Base-by-base conservation (phyloP, 2,113 vertebrate species). In the Sprattus sprattus region DNA sequence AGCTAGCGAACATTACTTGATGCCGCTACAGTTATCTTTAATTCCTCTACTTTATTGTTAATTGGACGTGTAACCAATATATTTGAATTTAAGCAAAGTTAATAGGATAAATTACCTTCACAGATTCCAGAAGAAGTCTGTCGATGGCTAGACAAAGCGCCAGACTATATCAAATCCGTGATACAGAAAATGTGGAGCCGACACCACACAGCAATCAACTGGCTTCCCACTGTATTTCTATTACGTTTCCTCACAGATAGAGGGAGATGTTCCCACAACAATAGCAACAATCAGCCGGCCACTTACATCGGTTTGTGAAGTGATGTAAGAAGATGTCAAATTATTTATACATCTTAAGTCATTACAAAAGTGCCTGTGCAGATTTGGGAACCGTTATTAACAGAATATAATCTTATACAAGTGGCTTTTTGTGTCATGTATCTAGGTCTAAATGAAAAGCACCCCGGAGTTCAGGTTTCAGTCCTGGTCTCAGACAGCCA, bases 51-150 rank as follows among this genome's bases (percentile, higher is more conserved):
- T 71, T 64, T 22, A 39, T 11, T 10, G 71, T 78, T 78, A 78
- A 15, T 20, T 32, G 28, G 71, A 32, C 32, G 13, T 44, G 9
- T 78, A 78, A 78, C 28, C 25, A 78, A 78, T 39, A 6, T 3
- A 39, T 28, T 22, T 20, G 4, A 11, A 60, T 60, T 20, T 78
- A 78, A 78, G 13, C 11, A 32, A 78, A 16, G 13, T 32, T 15
- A 39, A 11, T 78, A 13, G 16, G 71, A 39, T 39, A 44, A 0
- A 78, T 78, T 78, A 78, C 71, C 71, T 78, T 78, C 44, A 28
- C 71, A 78, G 71, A 78, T 78, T 78, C 71, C 71, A 78, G 71
- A 78, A 78, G 71, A 39, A 32, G 71, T 78, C 71, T 78, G 71
- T 78, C 25, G 71, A 78, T 78, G 71, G 71, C 25, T 44, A 78